Evolutionary conservation across 2,113 vertebrate genomes (phyloP).

Genomic region (Cariama cristata): DNA sequence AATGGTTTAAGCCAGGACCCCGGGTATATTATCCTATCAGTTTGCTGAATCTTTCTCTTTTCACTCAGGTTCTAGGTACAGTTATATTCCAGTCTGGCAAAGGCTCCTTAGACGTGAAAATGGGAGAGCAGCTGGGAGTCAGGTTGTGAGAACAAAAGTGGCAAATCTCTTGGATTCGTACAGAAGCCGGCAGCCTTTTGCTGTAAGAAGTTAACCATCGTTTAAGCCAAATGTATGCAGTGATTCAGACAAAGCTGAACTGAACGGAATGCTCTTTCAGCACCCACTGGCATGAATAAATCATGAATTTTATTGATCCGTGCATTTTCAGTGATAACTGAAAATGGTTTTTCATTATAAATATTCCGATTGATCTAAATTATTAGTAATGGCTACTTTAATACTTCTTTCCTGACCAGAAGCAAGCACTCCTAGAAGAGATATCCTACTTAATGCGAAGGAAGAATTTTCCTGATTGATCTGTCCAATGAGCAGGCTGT

Average conservation of each 20-base stretch:
- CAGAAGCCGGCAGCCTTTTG: slow-evolving; percentile 11
- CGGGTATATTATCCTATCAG: background rate
- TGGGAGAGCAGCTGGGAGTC: background rate
- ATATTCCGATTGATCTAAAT: background rate
- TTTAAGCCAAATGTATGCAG: background rate
- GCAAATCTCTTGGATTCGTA: background rate
- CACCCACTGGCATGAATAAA: slow-evolving; percentile 8
- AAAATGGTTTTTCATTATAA: slow-evolving; percentile 18
- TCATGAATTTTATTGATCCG: slow-evolving; percentile 1
- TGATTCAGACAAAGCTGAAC: background rate
- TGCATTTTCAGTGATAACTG: background rate
- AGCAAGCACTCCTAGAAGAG: background rate
- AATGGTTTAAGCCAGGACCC: background rate
- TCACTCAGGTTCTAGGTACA: background rate
- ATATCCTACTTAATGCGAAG: background rate
- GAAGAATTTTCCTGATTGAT: background rate
- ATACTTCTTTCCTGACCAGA: background rate
- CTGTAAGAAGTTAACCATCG: background rate
- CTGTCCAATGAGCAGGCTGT: background rate
- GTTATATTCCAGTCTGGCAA: background rate
- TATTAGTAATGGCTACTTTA: background rate
- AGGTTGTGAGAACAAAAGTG: background rate
- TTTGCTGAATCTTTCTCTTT: background rate
- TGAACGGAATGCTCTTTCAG: slow-evolving; percentile 4
- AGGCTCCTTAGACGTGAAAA: background rate